These are phyloP conservation scores for Drosophila burlai DNA, from an alignment of 1,140 invertebrate species.

Conservation along the genomic window DNA sequence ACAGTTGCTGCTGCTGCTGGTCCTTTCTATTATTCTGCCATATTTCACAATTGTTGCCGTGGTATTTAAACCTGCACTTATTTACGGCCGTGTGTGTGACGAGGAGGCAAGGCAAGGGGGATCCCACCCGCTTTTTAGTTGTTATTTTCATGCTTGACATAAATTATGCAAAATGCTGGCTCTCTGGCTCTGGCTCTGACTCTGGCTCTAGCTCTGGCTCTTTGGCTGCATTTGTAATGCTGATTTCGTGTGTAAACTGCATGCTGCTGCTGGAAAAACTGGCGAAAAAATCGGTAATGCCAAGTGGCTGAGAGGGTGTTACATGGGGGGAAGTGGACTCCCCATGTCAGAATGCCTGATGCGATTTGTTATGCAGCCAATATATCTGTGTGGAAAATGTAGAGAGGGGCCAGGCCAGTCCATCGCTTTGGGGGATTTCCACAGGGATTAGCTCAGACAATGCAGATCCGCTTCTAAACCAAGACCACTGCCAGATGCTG, in stretches of 20 bases:
- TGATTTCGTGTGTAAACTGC: conserved; percentile 62
- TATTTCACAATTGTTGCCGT: conserved; percentile 82
- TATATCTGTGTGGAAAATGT: background rate
- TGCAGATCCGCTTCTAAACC: conserved; percentile 11
- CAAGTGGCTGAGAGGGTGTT: conserved; percentile 5
- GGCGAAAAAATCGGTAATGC: background rate
- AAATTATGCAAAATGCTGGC: conserved; percentile 80
- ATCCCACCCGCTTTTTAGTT: conserved; percentile 32
- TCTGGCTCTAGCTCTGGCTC: background rate
- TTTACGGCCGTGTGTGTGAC: conserved; percentile 71
- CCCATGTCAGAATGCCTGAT: conserved; percentile 43
- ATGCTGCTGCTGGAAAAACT: conserved; percentile 24
- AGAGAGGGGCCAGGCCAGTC: background rate
- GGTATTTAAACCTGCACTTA: conserved; percentile 83
- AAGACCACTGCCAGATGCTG: conserved; percentile 11
- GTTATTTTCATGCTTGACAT: conserved; percentile 80
- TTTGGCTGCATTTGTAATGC: conserved; percentile 76
- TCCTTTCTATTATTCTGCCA: conserved; percentile 81
- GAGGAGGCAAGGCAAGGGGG: background rate
- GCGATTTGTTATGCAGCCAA: conserved; percentile 45
- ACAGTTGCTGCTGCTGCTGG: conserved; percentile 34
- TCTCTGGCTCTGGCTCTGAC: conserved; percentile 1
- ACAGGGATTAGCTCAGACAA: conserved; percentile 57
- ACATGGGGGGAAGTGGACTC: conserved; percentile 3
- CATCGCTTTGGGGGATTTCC: conserved; percentile 46